Evolutionary conservation across 2,113 vertebrate genomes (phyloP).

Genomic region (Prolemur simus): DNA sequence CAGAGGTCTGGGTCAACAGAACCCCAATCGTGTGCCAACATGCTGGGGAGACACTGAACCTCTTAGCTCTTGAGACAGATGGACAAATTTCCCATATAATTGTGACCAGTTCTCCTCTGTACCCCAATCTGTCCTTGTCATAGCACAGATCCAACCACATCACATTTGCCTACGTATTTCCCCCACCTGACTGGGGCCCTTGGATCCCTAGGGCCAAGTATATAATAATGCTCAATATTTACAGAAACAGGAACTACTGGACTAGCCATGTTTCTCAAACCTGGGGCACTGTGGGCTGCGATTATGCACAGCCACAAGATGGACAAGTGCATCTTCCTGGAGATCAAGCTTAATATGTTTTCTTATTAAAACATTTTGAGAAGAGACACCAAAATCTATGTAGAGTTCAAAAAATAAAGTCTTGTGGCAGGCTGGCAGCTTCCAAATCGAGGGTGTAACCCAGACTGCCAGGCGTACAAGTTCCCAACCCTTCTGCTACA

Average conservation of each 20-base stretch:
- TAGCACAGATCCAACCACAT: neutral
- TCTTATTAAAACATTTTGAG: neutral
- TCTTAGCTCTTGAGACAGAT: neutral
- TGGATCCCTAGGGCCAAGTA: neutral
- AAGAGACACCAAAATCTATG: neutral
- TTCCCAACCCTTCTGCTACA: neutral
- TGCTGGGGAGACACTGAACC: neutral
- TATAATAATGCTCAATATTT: neutral
- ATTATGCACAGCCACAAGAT: neutral
- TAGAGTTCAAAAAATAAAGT: neutral
- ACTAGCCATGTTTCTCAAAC: neutral
- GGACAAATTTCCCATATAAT: neutral
- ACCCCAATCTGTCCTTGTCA: neutral
- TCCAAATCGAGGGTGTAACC: neutral
- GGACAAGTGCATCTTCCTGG: neutral
- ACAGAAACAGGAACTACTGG: neutral
- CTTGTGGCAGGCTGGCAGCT: neutral
- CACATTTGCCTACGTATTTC: neutral
- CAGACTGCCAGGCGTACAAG: neutral
- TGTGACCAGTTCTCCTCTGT: neutral
- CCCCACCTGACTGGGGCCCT: neutral
- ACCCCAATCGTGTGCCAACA: neutral
- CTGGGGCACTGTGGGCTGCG: neutral
- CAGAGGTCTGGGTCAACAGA: neutral
- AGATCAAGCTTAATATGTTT: neutral